Percentiles rank a stretch among this genome's conserved stretches.
Evolutionary conservation across 2,113 vertebrate species (phyloP).

Genomic region (Tychaedon coryphoeus): DNA sequence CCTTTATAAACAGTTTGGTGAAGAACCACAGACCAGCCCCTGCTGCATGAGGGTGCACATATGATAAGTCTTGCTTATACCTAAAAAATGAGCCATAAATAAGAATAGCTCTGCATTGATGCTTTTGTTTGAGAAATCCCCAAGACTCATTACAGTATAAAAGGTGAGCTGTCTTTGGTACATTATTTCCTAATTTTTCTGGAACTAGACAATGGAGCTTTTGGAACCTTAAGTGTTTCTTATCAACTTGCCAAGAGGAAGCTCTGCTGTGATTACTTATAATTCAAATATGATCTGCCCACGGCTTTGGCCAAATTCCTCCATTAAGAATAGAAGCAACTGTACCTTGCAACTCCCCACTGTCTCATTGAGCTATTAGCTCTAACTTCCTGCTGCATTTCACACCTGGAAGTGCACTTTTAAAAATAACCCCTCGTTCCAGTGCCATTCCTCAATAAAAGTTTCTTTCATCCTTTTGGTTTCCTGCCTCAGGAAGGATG

Average conservation of each 20-base stretch:
- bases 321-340: neutral
- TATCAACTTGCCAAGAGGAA: neutral
- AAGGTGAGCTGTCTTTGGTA: neutral
- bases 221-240: neutral
- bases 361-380: neutral
- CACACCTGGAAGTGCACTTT: neutral
- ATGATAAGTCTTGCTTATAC: neutral
- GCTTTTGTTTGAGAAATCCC: neutral
- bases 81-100: neutral
- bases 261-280: neutral
- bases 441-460: neutral
- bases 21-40: neutral
- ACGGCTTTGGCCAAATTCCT: neutral
- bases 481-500: neutral
- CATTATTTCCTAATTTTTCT: neutral
- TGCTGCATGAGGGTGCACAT: neutral
- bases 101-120: neutral
- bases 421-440: neutral
- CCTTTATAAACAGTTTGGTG: neutral
- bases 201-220: neutral
- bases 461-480: neutral
- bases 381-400: neutral
- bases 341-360: neutral
- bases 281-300: neutral
- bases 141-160: neutral